Evolutionary conservation across 2,888 invertebrate species (phyloP), one percentile per base, ranked within the genome.

Genomic region (Drosophila pegasa): DNA sequence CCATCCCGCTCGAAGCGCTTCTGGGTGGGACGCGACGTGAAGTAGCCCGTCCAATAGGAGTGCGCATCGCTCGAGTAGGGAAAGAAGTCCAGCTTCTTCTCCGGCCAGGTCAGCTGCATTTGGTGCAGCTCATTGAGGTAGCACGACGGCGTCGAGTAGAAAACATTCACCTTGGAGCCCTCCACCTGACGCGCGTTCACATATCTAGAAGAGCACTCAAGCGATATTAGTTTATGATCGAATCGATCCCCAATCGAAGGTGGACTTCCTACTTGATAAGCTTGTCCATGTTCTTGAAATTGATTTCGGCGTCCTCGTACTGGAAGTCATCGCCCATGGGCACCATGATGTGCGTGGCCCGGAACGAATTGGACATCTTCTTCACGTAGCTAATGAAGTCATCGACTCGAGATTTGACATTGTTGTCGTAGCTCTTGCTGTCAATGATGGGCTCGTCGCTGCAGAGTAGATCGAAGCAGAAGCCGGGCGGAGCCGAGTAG

Each of bases 301-400:
- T 97, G 91, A 94, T 93, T 38, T 93, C 93, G 0, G 96, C 95
- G 66, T 94, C 93, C 91, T 96, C 95, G 90, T 97, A 98, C 75
- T 96, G 94, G 91, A 98, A 98, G 92, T 98, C 98, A 73, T 96
- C 96, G 0, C 98, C 98, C 98, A 98, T 98, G 0, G 98, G 96
- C 63, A 98, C 93, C 84, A 98, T 94, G n/a, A 98, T 93, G 90
- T 98, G 96, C 77, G 95, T 95, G 0, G 96, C 95, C 59, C 89
- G 87, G 90, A 95, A 96, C 0, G 88, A 91, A 20, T 90, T 78
- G 0, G 94, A 92, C 92, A 95, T 94, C 22, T 93, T 93, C 58
- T 91, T 85, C 22, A 94, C 92, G 78, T 94, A 94, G 0, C 91
- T 90, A 60, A 95, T 84, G 87, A 96, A 95, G 22, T 92, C 90